These are phyloP conservation scores for Cyclina sinensis DNA, from an alignment of 1,140 invertebrate species.

Conservation along the genomic window DNA sequence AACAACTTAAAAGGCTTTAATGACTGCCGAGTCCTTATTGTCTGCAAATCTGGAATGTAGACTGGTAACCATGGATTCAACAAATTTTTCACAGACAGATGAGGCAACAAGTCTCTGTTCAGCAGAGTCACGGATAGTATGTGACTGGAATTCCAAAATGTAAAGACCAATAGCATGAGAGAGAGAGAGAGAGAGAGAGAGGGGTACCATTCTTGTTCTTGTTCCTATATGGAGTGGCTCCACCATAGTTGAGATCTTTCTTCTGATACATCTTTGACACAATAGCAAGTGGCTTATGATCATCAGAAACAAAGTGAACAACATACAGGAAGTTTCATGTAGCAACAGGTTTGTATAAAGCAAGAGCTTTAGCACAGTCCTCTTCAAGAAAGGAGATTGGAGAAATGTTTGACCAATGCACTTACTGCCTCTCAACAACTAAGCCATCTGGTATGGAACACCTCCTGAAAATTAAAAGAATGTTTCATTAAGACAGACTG, in stretches of 20 bases:
- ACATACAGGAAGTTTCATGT: slow-evolving; percentile 19
- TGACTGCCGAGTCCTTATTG: not conserved
- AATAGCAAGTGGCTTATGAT: not conserved
- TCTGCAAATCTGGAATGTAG: not conserved
- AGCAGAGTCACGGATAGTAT: not conserved
- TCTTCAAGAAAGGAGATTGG: no score
- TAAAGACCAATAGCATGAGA: not conserved
- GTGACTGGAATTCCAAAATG: not conserved
- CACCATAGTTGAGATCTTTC: slow-evolving; percentile 1
- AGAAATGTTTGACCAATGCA: no score
- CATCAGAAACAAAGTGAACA: slow-evolving; percentile 24
- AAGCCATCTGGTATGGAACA: no score
- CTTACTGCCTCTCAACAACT: no score
- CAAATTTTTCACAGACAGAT: not conserved
- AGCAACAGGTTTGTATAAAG: slow-evolving; percentile 22
- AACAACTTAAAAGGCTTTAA: no score
- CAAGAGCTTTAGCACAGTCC: slow-evolving; percentile 12
- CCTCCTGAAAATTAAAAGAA: no score
- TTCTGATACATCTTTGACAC: slow-evolving; percentile 17
- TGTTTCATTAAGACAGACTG: no score
- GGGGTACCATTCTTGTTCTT: slow-evolving; percentile 21
- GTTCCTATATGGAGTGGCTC: not conserved
- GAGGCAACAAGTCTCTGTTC: not conserved
- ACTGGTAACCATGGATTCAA: not conserved
- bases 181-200: not conserved